Conservation (phyloP, 92 coral and sea anemone genomes). For the Epizoanthus stellaris region DNA sequence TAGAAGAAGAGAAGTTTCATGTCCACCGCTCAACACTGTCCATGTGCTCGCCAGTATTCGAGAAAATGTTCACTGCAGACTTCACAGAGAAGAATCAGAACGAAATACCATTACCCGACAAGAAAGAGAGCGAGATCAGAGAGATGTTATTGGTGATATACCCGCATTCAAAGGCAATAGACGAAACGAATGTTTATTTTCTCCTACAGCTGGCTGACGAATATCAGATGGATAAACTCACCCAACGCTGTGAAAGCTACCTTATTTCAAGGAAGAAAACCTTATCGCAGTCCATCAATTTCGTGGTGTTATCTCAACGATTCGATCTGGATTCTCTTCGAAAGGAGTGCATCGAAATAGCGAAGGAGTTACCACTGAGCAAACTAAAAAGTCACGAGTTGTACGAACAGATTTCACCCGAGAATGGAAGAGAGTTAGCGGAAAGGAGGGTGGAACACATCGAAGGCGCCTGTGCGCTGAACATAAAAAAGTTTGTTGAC, state of each 20-base stretch:
- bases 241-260: not conserved
- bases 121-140: conserved; percentile 2
- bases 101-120: not conserved
- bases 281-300: not conserved
- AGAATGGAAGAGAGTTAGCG: not conserved
- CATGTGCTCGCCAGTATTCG: conserved; percentile 4
- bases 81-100: not conserved
- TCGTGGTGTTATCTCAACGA: conserved; percentile 6
- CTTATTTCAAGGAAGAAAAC: not conserved
- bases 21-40: conserved; percentile 9
- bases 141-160: not conserved
- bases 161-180: not conserved
- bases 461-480: not conserved
- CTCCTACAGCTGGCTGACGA: not conserved
- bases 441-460: not conserved
- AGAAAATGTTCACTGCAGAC: not conserved
- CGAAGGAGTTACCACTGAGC: not conserved
- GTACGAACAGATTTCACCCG: not conserved
- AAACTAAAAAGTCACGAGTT: not conserved
- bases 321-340: conserved; percentile 5
- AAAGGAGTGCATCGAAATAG: not conserved
- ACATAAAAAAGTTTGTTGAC: not conserved
- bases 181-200: not conserved
- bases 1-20: not conserved
- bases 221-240: not conserved